phyloP scores from a whole-genome alignment of 2,113 vertebrate species.

The Apaloderma vittatum region DNA sequence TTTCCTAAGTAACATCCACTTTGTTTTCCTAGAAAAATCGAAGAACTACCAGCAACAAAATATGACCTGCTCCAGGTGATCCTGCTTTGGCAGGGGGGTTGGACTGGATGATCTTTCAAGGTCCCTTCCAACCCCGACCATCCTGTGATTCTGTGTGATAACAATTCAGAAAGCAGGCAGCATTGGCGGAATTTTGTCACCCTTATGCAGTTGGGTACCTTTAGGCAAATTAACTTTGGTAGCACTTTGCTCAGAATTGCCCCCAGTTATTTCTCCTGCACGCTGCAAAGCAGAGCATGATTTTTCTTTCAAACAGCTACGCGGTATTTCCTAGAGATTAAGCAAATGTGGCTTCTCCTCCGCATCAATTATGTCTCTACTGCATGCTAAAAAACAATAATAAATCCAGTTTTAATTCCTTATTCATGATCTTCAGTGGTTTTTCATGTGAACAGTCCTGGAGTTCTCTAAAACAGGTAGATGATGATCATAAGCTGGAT shows the following conservation, averaged over 20 bases:
- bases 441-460: background rate
- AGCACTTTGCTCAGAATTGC: background rate
- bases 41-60: background rate
- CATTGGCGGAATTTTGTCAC: background rate
- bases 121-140: too few species aligned
- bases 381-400: too few species aligned
- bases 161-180: background rate
- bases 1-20: background rate
- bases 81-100: too few species aligned
- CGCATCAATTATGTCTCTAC: background rate
- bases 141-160: background rate
- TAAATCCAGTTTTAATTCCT: background rate
- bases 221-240: background rate
- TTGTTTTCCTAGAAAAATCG: background rate
- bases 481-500: rapidly evolving
- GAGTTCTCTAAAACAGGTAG: background rate
- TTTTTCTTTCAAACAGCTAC: background rate
- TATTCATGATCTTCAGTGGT: rapidly evolving
- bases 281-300: background rate
- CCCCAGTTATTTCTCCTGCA: background rate
- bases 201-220: background rate
- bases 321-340: background rate
- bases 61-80: too few species aligned
- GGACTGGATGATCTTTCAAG: too few species aligned
- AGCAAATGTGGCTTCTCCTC: background rate